Percentiles rank a stretch among this genome's conserved stretches.
phyloP scores from a whole-genome alignment of 2,888 invertebrate species.

The Thelaira solivaga region DNA sequence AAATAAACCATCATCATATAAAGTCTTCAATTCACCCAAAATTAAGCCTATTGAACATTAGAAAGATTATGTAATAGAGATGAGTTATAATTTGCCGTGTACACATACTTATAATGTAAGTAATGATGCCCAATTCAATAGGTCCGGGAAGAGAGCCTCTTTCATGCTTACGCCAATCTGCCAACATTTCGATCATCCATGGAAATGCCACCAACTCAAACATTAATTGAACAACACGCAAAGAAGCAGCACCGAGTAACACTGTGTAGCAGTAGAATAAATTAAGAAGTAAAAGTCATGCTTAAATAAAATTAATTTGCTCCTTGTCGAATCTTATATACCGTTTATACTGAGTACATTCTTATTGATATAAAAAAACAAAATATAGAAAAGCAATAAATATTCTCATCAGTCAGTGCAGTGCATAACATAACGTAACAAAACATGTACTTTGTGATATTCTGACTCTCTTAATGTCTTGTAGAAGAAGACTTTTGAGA shows the following conservation, averaged over 20 bases:
- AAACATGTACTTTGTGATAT: no score
- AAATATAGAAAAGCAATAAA: no score
- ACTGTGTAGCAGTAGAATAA: no score
- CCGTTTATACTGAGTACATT: no score
- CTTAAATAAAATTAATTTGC: no score
- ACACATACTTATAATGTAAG: conserved; percentile 90
- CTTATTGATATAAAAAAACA: no score
- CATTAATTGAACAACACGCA: conserved; percentile 89
- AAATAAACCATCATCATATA: conserved; percentile 92
- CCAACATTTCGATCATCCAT: conserved; percentile 85
- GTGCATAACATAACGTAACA: no score
- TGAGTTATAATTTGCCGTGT: not conserved
- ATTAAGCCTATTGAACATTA: conserved; percentile 84
- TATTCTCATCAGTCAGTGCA: no score
- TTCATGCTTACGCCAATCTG: conserved; percentile 87
- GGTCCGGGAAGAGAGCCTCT: conserved; percentile 87
- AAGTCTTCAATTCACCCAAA: conserved; percentile 93
- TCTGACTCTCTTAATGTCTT: no score
- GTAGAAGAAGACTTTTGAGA: no score
- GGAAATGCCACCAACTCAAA: conserved; percentile 88
- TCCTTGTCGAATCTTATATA: no score
- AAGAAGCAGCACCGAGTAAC: conserved; percentile 94
- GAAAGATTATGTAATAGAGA: not conserved
- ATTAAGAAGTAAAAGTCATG: no score
- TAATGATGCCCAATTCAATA: conserved; percentile 88